Evolutionary conservation across 2,113 vertebrate genomes (phyloP).

Genomic region (Oenanthe oenanthe): DNA sequence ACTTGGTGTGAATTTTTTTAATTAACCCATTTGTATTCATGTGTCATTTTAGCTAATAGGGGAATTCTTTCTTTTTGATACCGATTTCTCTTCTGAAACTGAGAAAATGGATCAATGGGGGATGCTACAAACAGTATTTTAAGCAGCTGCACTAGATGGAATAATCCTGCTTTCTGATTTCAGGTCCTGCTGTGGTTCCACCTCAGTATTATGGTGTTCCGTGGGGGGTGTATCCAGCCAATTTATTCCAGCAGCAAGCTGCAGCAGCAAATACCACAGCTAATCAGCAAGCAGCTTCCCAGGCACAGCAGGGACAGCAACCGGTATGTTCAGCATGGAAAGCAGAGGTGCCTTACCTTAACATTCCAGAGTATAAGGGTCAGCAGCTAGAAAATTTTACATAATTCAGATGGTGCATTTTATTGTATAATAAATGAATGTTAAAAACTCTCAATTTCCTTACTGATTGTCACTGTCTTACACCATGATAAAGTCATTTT

Average conservation of each 20-base stretch:
- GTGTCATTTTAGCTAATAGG: background rate
- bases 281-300: constrained; percentile 92
- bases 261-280: constrained; percentile 84
- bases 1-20: background rate
- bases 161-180: background rate
- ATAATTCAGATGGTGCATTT: background rate
- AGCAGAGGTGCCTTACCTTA: background rate
- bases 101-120: background rate
- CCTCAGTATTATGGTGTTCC: constrained; percentile 98
- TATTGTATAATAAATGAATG: background rate
- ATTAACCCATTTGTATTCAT: background rate
- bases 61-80: background rate
- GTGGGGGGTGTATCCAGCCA: constrained; percentile 98
- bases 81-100: background rate
- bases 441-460: background rate
- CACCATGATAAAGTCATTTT: background rate
- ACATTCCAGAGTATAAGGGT: background rate
- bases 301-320: constrained; percentile 89
- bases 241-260: constrained; percentile 96
- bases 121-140: background rate
- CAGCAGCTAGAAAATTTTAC: background rate
- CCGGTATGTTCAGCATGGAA: constrained; percentile 77
- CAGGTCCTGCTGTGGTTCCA: constrained; percentile 94
- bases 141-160: background rate
- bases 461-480: background rate